These are phyloP conservation scores for Ceryle rudis DNA, from an alignment of 2,797 vertebrate genomes.

Conservation along the genomic window DNA sequence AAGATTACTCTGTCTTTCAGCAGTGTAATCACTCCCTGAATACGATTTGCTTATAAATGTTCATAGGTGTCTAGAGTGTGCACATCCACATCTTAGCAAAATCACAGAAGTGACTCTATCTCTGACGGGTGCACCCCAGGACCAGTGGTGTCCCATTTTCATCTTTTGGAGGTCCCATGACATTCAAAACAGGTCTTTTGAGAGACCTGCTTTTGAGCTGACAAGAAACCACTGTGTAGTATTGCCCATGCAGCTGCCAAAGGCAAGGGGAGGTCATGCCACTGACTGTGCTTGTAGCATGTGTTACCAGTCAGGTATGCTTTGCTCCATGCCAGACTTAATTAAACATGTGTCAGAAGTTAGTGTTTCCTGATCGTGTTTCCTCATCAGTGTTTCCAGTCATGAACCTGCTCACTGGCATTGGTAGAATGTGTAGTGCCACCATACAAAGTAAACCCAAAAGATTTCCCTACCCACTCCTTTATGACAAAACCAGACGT, in stretches of 20 bases:
- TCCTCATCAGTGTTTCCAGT: not conserved
- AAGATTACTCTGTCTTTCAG: not conserved
- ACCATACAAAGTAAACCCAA: not conserved
- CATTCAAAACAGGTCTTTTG: not conserved
- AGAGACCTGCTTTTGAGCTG: not conserved
- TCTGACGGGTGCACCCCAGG: not conserved
- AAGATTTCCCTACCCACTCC: not conserved
- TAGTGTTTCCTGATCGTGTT: not conserved
- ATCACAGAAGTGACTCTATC: not conserved
- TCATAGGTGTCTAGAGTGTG: not conserved
- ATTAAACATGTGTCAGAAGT: not conserved
- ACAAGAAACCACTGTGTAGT: fast-evolving
- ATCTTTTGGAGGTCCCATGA: not conserved
- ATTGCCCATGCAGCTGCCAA: not conserved
- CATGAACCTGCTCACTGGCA: not conserved
- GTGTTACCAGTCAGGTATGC: not conserved
- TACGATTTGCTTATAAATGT: not conserved
- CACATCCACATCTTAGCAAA: not conserved
- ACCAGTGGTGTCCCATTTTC: not conserved
- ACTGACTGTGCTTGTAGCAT: not conserved
- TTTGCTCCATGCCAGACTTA: not conserved
- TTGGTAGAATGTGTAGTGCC: not conserved
- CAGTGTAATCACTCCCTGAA: not conserved
- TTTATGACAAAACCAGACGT: not conserved
- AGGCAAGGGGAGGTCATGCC: not conserved